Evolutionary conservation across 2,113 vertebrate species (phyloP), one percentile per base, ranked within the genome.

Genomic region (Tupaia tana): DNA sequence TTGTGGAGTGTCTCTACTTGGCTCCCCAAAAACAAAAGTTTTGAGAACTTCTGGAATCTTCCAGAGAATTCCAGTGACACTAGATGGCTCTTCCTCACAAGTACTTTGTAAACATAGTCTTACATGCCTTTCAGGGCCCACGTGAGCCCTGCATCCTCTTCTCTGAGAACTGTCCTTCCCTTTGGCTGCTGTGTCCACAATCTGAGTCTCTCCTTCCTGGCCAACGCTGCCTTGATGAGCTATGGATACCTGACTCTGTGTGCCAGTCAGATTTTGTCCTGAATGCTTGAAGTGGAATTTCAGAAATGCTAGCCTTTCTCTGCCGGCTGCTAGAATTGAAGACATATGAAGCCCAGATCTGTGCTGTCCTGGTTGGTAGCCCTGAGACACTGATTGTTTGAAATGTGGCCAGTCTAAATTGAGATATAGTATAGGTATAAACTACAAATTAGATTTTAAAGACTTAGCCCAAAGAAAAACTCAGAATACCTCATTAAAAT

Each of bases 11-110:
- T 70, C 56, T 86, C 16, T 71, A 19, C 71, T 14, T 93, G 82
- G 29, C 13, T 34, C 7, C 27, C 58, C 20, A 29, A 88, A 95
- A 90, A 69, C 7, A 79, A 88, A 18, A 31, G 88, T 78, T 56
- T 56, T 22, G 54, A 90, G 64, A 81, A 90, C 43, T 85, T 94
- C 69, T 78, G 25, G 58, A 82, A 70, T 84, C 56, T 93, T 93
- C 34, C 43, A 85, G 74, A 91, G 74, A 95, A 93, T 79, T 89
- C 69, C 43, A 87, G 19, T 24, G 27, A 96, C 19, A 74, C 7
- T 79, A 58, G 0, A 9, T 43, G 58, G 22, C 80, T 78, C 81
- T 93, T 94, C 25, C 19, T 64, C 79, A 34, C 12, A 71, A 74
- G 8, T 71, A n/a, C 54, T 75, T 29, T 79, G 22, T 69, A 93